These are phyloP conservation scores for Simalia tracyae DNA, from an alignment of 2,797 vertebrate genomes.

Conservation along the genomic window DNA sequence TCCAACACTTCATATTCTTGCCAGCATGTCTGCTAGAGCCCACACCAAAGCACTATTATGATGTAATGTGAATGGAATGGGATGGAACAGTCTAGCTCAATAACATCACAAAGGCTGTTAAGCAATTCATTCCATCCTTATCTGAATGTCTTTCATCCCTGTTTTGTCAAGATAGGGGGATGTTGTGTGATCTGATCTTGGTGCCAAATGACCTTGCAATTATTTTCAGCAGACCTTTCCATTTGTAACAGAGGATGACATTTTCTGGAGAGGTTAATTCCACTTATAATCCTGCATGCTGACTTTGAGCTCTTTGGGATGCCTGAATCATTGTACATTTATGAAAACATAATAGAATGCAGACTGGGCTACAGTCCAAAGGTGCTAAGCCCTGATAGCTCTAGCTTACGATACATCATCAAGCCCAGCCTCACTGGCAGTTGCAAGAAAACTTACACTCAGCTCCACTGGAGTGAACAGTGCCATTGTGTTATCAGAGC, in stretches of 20 bases:
- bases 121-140: constrained; percentile 14
- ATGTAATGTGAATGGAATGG: constrained; percentile 20
- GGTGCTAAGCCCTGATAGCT: not conserved
- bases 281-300: not conserved
- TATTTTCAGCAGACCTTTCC: constrained; percentile 9
- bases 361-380: constrained; percentile 11
- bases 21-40: not conserved
- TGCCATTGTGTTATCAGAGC: not conserved
- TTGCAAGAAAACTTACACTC: not conserved
- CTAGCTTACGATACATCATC: not conserved
- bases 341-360: constrained; percentile 19
- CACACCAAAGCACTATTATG: not conserved
- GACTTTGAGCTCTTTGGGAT: constrained; percentile 15
- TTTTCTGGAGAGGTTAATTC: constrained; percentile 21
- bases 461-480: not conserved
- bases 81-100: constrained; percentile 2
- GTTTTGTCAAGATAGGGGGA: constrained; percentile 13
- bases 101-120: constrained; percentile 18
- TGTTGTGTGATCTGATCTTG: constrained; percentile 11
- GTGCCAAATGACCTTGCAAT: constrained; percentile 8
- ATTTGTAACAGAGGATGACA: not conserved
- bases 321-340: constrained; percentile 15
- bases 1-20: not conserved
- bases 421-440: not conserved
- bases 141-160: constrained; percentile 29